Base-by-base conservation (phyloP, 2,797 vertebrate genomes). In the Heliangelus exortis region DNA sequence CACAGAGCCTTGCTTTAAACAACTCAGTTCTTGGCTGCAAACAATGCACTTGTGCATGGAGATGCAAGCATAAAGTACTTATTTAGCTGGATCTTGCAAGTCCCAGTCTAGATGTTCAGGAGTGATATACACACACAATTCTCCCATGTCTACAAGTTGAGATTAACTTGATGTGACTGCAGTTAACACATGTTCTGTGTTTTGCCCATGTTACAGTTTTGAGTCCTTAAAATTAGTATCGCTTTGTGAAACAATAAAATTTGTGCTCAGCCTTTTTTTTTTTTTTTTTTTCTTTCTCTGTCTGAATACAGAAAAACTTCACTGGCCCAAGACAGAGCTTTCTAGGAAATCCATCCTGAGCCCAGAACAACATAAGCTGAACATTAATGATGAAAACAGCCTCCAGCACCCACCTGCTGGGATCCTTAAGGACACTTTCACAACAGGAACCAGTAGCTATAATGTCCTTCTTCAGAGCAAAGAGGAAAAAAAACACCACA, bases 301-400 rank as follows among this genome's bases (percentile, higher is more conserved):
- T 26, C 82, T 85, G 53, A 78, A 94, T 90, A 55, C 97, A 99
- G 99, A 99, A 97, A 98, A 98, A 84, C 99, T 99, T 95, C 98
- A 98, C 93, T 99, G 98, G 99, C 98, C 98, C 63, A 97, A 99
- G 81, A 97, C 97, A 86, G 99, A 99, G 89, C 97, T 98, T 96
- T 98, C 99, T 53, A 98, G 98, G 96, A 99, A 98, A 97, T 98
- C 98, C 28, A 7, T 99, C 65, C 95, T 99, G 86, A 98, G 96
- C 87, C 98, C 97, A 36, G 94, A 97, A 71, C 97, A 98, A 43
- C 29, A 96, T 10, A 97, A 97, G 41, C 87, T 97, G 68, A 92
- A 97, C 92, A 93, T 93, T 75, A 97, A 95, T 25, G 98, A 97
- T 92, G 98, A 98, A 86, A 98, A 97, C 65, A 96, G 74, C 95